Percentiles rank a stretch among this genome's conserved stretches.
Evolutionary conservation across 37 sponge, comb jelly and placozoan species (phyloP).

Genomic region (Ianthella basta): DNA sequence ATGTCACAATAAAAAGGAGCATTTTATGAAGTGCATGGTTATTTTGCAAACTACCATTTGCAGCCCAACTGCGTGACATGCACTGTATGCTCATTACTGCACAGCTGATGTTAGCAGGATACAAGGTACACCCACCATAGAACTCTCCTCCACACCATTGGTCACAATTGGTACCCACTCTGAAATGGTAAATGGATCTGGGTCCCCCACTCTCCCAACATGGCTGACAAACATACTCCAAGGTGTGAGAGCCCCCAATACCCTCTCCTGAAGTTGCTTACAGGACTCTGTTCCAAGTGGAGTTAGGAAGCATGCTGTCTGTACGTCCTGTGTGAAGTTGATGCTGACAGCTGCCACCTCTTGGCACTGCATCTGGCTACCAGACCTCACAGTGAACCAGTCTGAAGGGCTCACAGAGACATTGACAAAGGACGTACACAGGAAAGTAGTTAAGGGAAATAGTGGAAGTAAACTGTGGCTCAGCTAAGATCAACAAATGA

Average conservation of each 20-base stretch:
- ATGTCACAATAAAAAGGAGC: too few species aligned
- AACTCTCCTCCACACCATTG: too few species aligned
- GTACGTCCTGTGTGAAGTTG: conserved; percentile 17
- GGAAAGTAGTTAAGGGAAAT: too few species aligned
- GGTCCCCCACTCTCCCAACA: neutral
- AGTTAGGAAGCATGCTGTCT: conserved; percentile 9
- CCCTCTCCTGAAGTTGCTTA: neutral
- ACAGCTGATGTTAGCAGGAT: too few species aligned
- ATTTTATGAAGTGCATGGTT: too few species aligned
- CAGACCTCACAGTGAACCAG: neutral
- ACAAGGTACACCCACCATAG: neutral
- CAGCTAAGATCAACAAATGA: too few species aligned
- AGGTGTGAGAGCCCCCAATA: neutral
- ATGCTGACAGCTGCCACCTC: neutral
- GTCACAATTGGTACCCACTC: conserved; percentile 2
- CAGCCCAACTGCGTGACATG: too few species aligned
- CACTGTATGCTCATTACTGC: too few species aligned
- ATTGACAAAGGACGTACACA: conserved; percentile 20
- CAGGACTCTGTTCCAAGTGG: neutral
- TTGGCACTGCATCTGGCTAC: neutral
- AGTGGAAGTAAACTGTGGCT: too few species aligned
- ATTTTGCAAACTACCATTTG: too few species aligned
- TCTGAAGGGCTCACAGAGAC: neutral
- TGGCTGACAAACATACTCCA: conserved; percentile 10
- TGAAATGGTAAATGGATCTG: neutral